Evolutionary conservation across 2,888 invertebrate genomes (phyloP).

Genomic region (Melanargia galathea): DNA sequence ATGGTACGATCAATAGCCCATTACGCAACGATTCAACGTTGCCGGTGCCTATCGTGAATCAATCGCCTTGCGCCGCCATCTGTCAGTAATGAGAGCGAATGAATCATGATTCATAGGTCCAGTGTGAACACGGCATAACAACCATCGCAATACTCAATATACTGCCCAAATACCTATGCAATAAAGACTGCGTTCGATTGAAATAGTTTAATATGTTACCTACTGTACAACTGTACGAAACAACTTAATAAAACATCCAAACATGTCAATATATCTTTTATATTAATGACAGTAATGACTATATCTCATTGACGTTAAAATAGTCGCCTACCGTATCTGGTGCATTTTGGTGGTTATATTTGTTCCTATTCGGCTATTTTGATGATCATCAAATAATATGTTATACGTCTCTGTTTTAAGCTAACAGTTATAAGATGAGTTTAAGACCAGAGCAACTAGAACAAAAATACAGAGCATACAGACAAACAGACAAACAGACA

Average conservation of each 20-base stretch:
- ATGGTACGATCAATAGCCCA: conserved; percentile 47
- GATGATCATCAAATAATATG: not conserved
- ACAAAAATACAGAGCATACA: too few species aligned
- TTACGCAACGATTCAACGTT: conserved; percentile 65
- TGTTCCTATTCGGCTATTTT: not conserved
- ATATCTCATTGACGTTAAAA: not conserved
- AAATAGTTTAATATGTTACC: not conserved
- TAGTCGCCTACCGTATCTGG: not conserved
- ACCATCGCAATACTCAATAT: not conserved
- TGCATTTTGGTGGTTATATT: not conserved
- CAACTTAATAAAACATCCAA: not conserved
- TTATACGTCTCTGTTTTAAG: too few species aligned
- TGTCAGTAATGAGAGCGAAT: conserved; percentile 74
- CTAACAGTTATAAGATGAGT: too few species aligned
- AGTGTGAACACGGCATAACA: not conserved
- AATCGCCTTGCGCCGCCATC: conserved; percentile 73
- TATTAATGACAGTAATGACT: not conserved
- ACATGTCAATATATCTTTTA: not conserved
- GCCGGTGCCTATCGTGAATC: conserved; percentile 63
- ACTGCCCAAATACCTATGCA: not conserved
- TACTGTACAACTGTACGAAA: not conserved
- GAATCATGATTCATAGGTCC: conserved; percentile 55
- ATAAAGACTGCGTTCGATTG: not conserved
- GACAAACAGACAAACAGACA: too few species aligned
- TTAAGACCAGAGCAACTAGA: too few species aligned